Base-by-base conservation (phyloP, 2,888 invertebrate genomes). In the Yponomeuta plumbellus region DNA sequence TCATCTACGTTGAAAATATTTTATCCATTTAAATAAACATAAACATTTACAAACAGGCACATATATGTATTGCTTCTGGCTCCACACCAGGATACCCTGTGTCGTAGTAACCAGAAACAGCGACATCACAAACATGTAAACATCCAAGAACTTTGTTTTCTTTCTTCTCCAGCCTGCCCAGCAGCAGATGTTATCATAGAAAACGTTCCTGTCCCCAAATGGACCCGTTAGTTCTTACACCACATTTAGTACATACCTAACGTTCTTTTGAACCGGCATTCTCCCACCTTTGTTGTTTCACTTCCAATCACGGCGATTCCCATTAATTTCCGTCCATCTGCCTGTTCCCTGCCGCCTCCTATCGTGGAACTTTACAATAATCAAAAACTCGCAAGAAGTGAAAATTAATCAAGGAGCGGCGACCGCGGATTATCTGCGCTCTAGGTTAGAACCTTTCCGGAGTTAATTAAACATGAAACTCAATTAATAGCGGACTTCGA, bases 391-490 rank as follows among this genome's bases (percentile, higher is more conserved):
- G 44, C 44, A 17, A 68, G 71, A 75, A 80, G 77, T 76, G 71
- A 81, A 85, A 34, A 86, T 85, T 81, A 79, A 77, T 73, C 40
- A 52, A 44, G 44, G 22, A 22, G n/a, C 63, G 17, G 62, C 22
- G 39, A 59, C 44, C 80, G 69, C 68, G 86, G 88, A 85, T 89
- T 86, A 90, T 85, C 86, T 81, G 76, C 71, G 76, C 76, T 76
- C 44, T 52, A 52, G 44, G 44, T 52, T 78, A 81, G 81, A 65
- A 79, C 80, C 66, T 61, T 66, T 61, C 66, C 80, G 76, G 83
- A 88, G 81, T 90, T 89, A 90, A 90, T 90, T 90, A 89, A 90
- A 90, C 90, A 90, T 88, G 87, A 90, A 89, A 90, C 90, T 89
- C 89, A 90, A 90, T 90, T 88, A 90, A 89, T 89, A 88, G 86